phyloP scores from a whole-genome alignment of 2,888 invertebrate species.

The Deilephila elpenor region DNA sequence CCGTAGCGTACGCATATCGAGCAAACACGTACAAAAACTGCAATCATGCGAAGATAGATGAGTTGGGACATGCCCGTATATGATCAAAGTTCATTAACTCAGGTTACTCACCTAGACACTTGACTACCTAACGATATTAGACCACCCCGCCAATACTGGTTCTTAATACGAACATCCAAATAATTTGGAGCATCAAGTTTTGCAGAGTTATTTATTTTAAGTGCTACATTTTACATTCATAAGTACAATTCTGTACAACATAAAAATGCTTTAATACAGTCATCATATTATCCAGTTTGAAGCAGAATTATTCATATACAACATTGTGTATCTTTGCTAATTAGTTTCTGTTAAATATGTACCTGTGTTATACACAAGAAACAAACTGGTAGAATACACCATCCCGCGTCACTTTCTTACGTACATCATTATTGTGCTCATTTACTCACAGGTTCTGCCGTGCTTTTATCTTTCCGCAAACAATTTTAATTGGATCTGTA shows the following conservation, averaged over 20 bases:
- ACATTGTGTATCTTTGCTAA: background rate
- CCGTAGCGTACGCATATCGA: slow-evolving; percentile 45
- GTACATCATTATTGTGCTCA: background rate
- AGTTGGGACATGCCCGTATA: slow-evolving; percentile 41
- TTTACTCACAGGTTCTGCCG: background rate
- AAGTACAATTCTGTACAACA: too few relatives aligned
- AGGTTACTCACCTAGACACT: slow-evolving; percentile 43
- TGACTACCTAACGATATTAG: slow-evolving; percentile 2
- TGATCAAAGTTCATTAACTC: slow-evolving; percentile 51
- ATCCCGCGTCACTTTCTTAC: background rate
- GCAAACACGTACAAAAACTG: slow-evolving; percentile 53
- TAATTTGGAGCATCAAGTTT: background rate
- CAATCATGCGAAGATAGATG: slow-evolving; percentile 58
- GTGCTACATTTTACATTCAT: background rate
- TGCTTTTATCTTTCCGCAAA: background rate
- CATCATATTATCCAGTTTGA: too few relatives aligned
- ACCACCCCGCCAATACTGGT: background rate
- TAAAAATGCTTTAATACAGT: too few relatives aligned
- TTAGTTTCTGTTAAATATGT: background rate
- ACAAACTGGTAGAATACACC: background rate
- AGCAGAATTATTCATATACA: too few relatives aligned
- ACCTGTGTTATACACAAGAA: background rate
- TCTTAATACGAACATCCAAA: background rate
- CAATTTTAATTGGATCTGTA: background rate
- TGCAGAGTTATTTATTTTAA: background rate